phyloP scores from a whole-genome alignment of 2,113 vertebrate genomes.

The Bubo blakistoni region DNA sequence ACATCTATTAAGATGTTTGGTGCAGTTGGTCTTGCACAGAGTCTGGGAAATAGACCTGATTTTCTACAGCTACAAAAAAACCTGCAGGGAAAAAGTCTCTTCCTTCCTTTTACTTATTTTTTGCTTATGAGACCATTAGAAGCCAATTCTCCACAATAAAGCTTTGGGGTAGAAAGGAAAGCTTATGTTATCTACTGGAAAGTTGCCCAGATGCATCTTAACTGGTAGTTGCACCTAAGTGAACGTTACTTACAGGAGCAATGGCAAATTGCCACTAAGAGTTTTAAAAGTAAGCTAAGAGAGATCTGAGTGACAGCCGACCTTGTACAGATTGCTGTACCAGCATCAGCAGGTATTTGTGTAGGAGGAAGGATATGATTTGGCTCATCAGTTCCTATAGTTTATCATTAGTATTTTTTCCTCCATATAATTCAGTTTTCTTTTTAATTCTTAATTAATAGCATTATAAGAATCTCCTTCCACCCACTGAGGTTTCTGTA shows the following conservation, averaged over 20 bases:
- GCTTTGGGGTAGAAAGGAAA: neutral
- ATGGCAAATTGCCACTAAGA: neutral
- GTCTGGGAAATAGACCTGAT: neutral
- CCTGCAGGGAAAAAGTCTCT: neutral
- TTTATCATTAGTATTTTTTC: neutral
- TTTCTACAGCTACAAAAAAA: neutral
- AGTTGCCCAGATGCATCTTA: neutral
- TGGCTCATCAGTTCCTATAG: neutral
- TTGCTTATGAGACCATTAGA: neutral
- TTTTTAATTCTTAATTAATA: slow-evolving; percentile 51
- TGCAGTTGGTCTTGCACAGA: neutral
- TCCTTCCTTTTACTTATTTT: neutral
- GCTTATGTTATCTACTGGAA: slow-evolving; percentile 1
- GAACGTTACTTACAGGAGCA: neutral
- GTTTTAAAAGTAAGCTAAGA: neutral
- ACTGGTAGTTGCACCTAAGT: neutral
- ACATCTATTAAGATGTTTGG: neutral
- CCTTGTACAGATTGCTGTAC: neutral
- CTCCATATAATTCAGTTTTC: neutral
- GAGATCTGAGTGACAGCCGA: neutral
- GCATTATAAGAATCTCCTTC: slow-evolving; percentile 8
- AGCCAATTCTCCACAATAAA: neutral
- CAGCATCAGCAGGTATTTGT: neutral
- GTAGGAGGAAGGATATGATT: slow-evolving; percentile 3
- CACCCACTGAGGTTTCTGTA: slow-evolving; percentile 39